Conservation (phyloP, 2,113 vertebrate species). For the Aythya baeri region DNA sequence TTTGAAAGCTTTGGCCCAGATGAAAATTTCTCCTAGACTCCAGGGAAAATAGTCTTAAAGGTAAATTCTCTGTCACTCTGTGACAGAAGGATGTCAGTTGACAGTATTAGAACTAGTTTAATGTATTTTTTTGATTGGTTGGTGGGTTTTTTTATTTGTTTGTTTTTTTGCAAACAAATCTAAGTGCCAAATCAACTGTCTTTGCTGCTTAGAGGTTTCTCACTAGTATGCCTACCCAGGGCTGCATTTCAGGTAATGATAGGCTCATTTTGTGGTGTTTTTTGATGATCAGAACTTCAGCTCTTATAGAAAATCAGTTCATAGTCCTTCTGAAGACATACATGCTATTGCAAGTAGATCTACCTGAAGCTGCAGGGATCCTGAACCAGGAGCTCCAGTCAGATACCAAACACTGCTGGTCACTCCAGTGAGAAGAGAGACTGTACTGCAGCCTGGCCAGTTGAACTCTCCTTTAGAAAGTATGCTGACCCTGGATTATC, state of each 20-base stretch:
- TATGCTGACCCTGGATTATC: not conserved
- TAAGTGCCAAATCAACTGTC: not conserved
- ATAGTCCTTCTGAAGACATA: accelerated
- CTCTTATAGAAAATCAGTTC: not conserved
- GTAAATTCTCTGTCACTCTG: not conserved
- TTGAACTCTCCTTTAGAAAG: not conserved
- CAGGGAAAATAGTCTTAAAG: not conserved
- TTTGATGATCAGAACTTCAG: not conserved
- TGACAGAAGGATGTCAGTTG: not conserved
- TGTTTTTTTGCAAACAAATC: not conserved
- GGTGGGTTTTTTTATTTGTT: not conserved
- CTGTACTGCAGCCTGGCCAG: not conserved
- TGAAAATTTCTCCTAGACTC: not conserved
- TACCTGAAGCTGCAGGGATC: not conserved
- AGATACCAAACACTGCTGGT: not conserved
- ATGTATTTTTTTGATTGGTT: not conserved
- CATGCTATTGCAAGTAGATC: not conserved
- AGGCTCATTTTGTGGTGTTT: not conserved
- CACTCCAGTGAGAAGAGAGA: not conserved
- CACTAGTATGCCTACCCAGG: not conserved
- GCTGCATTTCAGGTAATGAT: not conserved
- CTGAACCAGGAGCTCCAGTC: not conserved
- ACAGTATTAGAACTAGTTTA: not conserved
- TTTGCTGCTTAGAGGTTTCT: not conserved
- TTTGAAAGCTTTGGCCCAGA: not conserved